phyloP scores from a whole-genome alignment of 2,888 invertebrate species.

The Rotaria macrura region DNA sequence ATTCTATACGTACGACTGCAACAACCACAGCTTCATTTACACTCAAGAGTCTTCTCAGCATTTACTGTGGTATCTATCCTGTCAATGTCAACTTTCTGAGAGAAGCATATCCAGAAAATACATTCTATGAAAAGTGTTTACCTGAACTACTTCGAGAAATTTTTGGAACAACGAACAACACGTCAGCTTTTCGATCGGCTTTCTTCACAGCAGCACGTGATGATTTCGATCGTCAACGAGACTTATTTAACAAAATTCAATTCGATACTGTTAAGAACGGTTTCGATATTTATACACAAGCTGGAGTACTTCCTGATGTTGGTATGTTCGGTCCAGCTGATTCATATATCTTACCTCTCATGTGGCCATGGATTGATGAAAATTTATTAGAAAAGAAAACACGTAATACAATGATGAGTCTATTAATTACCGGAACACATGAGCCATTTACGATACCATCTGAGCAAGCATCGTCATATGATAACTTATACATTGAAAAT shows the following conservation, averaged over 20 bases:
- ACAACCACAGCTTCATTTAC: neutral
- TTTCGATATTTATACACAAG: neutral
- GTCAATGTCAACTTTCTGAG: neutral
- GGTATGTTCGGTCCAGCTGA: neutral
- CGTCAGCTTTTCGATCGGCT: neutral
- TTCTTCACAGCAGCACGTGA: neutral
- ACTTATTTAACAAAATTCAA: neutral
- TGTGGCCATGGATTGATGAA: neutral
- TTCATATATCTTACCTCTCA: neutral
- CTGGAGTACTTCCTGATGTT: neutral
- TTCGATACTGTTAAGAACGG: neutral
- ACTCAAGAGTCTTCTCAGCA: neutral
- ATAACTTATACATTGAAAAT: neutral
- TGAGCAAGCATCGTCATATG: neutral
- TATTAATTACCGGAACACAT: neutral
- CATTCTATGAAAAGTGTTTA: neutral
- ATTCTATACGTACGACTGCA: neutral
- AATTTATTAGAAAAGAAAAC: neutral
- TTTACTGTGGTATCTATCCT: neutral
- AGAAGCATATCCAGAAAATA: neutral
- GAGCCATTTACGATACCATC: neutral
- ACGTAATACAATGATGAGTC: neutral
- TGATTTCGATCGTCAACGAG: neutral
- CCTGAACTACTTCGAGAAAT: neutral
- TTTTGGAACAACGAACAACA: neutral